Evolutionary conservation across 2,797 vertebrate species (phyloP).

Genomic region (Todus mexicanus): DNA sequence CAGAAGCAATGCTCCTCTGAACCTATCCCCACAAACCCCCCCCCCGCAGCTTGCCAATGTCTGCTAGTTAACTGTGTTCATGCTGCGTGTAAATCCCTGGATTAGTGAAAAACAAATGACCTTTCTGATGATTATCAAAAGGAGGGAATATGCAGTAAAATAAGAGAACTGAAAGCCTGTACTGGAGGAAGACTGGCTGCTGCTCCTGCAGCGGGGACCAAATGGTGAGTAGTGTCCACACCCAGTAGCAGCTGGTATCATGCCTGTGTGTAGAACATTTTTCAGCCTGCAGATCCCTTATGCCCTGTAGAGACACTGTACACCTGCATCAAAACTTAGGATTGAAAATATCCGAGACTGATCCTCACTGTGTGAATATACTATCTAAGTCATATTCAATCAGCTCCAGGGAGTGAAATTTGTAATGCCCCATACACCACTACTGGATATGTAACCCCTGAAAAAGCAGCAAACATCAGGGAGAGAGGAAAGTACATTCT

Average conservation of each 20-base stretch:
- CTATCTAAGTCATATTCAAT: neutral
- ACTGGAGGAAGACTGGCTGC: neutral
- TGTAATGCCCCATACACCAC: neutral
- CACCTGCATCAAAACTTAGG: neutral
- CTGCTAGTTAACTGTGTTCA: neutral
- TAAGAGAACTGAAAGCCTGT: neutral
- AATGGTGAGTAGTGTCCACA: fast-evolving
- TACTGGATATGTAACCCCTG: neutral
- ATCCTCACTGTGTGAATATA: neutral
- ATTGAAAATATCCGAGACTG: neutral
- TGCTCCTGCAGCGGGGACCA: neutral
- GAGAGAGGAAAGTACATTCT: neutral
- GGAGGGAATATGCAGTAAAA: neutral
- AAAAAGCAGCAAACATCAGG: neutral
- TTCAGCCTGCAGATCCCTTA: neutral
- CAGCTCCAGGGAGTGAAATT: neutral
- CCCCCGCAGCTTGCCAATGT: neutral
- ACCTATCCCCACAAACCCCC: neutral
- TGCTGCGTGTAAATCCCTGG: neutral
- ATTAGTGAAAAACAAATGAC: neutral
- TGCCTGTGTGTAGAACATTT: neutral
- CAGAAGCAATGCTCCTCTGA: neutral
- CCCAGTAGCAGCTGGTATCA: neutral
- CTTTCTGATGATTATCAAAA: neutral
- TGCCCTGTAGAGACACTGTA: fast-evolving